Base-by-base conservation (phyloP, 2,113 vertebrate genomes). In the Meles meles region DNA sequence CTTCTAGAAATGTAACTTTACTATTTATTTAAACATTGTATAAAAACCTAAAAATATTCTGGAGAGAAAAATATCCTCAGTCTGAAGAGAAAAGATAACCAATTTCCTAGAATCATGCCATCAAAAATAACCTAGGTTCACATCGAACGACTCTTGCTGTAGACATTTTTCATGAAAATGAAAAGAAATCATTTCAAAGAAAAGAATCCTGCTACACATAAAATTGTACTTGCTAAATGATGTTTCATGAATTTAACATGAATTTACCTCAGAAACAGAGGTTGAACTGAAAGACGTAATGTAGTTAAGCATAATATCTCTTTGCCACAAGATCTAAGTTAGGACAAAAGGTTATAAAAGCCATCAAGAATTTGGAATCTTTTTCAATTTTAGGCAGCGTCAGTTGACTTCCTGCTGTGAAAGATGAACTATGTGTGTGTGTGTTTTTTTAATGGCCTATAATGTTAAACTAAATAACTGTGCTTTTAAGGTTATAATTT, bases 311-410 rank as follows among this genome's bases (percentile, higher is more conserved):
- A 49, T 12, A 42, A 63, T 71, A 3, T 76, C 92, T 92, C 47
- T 74, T 93, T 84, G 52, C 7, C 29, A 13, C 79, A 92, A 91
- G 37, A 52, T 69, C 59, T 77, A 84, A 87, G 67, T 80, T 67
- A 81, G 71, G 74, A 65, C 80, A 92, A 85, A 97, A 82, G n/a
- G 52, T 65, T 27, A 57, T 65, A 37, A n/a, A 90, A 95, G 65
- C 42, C 11, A 52, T 74, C 27, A 80, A 44, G 29, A 72, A 93
- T 79, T 57, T 93, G 52, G 59, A 83, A 18, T 92, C 71, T 57
- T 87, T 83, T 90, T n/a, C 10, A 57, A 15, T 49, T 94, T 83
- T 77, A 72, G 39, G 55, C 8, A 21, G 14, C 69, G 15, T 86
- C 42, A 21, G 39, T 81, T 74, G 49, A 63, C 92, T 93, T 63